Percentiles rank a stretch among this genome's conserved stretches.
Conservation (phyloP, 2,113 vertebrate species). For the Gymnorhina tibicen region DNA sequence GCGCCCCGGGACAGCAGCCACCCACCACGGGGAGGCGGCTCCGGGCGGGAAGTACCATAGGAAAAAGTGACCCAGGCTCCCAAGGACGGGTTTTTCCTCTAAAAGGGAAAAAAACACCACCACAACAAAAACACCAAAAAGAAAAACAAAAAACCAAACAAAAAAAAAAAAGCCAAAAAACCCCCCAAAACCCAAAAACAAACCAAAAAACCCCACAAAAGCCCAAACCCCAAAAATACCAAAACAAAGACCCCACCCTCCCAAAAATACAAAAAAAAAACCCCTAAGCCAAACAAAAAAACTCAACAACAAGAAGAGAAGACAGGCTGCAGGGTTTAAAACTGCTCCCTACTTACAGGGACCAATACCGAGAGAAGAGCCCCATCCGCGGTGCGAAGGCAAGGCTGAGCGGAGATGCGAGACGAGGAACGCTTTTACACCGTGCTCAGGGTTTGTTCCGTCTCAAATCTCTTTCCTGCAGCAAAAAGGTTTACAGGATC, state of each 20-base stretch:
- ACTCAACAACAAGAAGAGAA: neutral
- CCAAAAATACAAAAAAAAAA: neutral
- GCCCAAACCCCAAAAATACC: neutral
- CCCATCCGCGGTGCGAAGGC: fast-evolving
- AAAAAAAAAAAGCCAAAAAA: too few relatives aligned
- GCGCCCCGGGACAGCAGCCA: neutral
- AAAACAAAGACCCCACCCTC: neutral
- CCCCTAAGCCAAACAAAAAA: neutral
- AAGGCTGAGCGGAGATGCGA: neutral
- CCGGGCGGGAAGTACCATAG: fast-evolving
- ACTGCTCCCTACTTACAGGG: neutral
- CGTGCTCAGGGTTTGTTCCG: fast-evolving
- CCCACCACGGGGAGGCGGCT: fast-evolving
- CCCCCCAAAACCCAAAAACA: too few relatives aligned
- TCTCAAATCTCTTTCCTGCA: too few relatives aligned
- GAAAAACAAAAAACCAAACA: too few relatives aligned
- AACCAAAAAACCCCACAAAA: neutral
- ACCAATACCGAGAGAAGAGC: neutral
- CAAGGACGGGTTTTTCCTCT: fast-evolving
- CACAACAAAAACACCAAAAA: neutral
- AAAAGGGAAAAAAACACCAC: fast-evolving
- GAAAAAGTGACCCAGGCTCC: too few relatives aligned
- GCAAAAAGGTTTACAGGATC: fast-evolving
- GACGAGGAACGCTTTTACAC: fast-evolving
- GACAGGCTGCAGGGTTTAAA: neutral